Evolutionary conservation across 2,113 vertebrate species (phyloP), one percentile per base, ranked within the genome.

Genomic region (Oncorhynchus nerka): DNA sequence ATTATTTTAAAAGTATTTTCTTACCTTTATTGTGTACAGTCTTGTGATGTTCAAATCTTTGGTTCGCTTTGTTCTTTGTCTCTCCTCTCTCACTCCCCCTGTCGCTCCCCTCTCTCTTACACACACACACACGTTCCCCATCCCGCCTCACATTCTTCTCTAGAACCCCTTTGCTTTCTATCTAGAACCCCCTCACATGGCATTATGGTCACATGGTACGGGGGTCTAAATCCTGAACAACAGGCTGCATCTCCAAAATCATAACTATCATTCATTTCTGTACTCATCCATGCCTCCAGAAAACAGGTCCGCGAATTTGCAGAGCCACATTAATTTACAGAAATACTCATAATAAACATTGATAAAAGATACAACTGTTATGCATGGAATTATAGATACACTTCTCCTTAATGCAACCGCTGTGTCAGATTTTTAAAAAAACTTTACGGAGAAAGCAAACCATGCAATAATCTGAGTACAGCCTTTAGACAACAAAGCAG

Each of bases 21-120:
- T 86, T 93, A 90, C 90, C 90, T 84, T 83, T 32, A 68, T 71
- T 76, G 62, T 65, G 51, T 22, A n/a, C 39, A 19, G 20, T 19
- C 34, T 16, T 62, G 57, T 55, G 65, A 16, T 51, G 45, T 15
- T 77, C 32, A 34, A 34, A 1, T 77, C 61, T 57, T n/a, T 20
- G 8, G 34, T 13, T 9, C 64, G 28, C 39, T 22, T 48, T 28
- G 11, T 28, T 0, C 26, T 28, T 28, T 2, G 28, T 28, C 28
- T 32, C 59, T 28, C n/a, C 30, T 20, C 16, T 45, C 45, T 39
- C 62, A 73, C 19, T 66, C 68, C 22, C 19, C n/a, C 30, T 45
- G 20, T 64, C 70, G 30, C 26, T 26, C 28, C 9, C 20, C n/a
- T 34, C 28, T 22, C n/a, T 34, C 34, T 34, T 34, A 70, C 28